Percentiles rank a stretch among this genome's conserved stretches.
Evolutionary conservation across 2,797 vertebrate genomes (phyloP).

Genomic region (Urophycis tenuis): DNA sequence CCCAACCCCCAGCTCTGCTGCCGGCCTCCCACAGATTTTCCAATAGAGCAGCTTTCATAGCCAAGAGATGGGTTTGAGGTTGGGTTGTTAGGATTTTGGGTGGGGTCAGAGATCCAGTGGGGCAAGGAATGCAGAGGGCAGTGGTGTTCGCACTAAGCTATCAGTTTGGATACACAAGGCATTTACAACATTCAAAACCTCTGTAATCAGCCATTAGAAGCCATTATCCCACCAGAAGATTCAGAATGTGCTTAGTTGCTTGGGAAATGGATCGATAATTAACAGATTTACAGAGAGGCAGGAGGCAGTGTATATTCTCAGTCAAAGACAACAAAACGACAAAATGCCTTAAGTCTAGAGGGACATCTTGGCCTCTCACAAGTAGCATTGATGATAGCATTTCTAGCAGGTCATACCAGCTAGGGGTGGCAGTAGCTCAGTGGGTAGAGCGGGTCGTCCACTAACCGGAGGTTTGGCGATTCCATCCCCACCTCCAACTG

Average conservation of each 20-base stretch:
- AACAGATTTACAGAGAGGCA: background rate
- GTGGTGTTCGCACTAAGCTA: conserved; percentile 20
- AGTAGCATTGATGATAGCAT: background rate
- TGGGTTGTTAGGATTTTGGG: conserved; percentile 37
- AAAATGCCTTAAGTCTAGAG: no score
- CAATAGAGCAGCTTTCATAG: conserved; percentile 61
- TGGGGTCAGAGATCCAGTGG: conserved; percentile 25
- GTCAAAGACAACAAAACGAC: background rate
- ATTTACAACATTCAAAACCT: background rate
- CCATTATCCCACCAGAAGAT: background rate
- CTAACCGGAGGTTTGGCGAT: no score
- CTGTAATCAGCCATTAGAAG: background rate
- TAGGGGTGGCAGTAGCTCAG: no score
- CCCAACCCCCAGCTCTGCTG: conserved; percentile 51
- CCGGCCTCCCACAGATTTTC: conserved; percentile 60
- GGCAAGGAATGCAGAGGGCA: conserved; percentile 39
- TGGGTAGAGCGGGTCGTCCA: no score
- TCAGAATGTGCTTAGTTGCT: background rate
- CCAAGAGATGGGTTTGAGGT: conserved; percentile 46
- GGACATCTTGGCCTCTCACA: background rate
- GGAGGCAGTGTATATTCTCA: background rate
- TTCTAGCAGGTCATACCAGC: background rate
- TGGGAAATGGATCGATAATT: background rate
- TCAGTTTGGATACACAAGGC: background rate
- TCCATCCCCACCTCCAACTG: no score